These are phyloP conservation scores for Lutraria lutraria DNA, from an alignment of 2,888 invertebrate species.

Conservation along the genomic window DNA sequence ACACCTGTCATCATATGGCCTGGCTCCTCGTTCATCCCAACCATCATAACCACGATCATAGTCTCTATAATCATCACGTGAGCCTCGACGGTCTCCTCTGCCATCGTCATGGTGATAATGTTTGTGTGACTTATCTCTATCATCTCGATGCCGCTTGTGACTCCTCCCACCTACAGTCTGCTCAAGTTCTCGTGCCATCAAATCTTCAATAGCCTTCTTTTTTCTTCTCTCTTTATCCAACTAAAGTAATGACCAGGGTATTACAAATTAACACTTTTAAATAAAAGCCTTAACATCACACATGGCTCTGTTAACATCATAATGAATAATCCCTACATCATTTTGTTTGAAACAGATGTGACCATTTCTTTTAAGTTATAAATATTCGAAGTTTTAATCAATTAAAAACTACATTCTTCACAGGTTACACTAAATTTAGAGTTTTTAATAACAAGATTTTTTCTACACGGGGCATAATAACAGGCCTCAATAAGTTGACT, in stretches of 20 bases:
- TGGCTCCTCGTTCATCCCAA: constrained; percentile 50
- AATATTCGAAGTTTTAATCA: no score
- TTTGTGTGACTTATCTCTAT: constrained; percentile 45
- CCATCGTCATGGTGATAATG: constrained; percentile 59
- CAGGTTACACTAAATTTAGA: no score
- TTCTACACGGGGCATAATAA: no score
- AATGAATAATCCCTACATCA: no score
- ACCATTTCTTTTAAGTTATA: no score
- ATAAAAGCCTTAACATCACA: no score
- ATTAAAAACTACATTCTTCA: no score
- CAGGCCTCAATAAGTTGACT: no score
- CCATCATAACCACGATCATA: constrained; percentile 52
- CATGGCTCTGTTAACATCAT: no score
- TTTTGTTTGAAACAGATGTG: no score
- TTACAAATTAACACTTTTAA: no score
- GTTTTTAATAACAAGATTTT: no score
- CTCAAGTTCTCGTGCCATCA: constrained; percentile 76
- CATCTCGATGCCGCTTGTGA: constrained; percentile 53
- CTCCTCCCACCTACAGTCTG: constrained; percentile 62
- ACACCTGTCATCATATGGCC: constrained; percentile 51
- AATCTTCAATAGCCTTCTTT: constrained; percentile 74
- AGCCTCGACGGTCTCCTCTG: constrained; percentile 22
- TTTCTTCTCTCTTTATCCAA: constrained; percentile 68
- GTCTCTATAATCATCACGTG: constrained; percentile 50
- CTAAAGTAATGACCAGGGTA: neutral